These are phyloP conservation scores for Cichladusa arquata DNA, from an alignment of 2,113 vertebrate genomes.

Conservation along the genomic window DNA sequence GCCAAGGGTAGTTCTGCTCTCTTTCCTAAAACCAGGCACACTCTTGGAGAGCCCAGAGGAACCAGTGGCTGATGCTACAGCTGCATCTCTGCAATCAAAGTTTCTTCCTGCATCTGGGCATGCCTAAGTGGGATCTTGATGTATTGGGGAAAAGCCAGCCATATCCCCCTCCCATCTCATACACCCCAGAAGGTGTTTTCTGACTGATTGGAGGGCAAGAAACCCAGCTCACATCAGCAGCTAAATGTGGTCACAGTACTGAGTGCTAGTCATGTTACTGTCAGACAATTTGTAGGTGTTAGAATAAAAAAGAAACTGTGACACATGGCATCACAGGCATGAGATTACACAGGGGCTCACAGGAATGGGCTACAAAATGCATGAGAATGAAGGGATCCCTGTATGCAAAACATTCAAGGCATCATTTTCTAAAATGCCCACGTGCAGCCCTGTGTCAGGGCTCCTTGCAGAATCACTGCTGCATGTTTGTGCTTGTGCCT, in stretches of 20 bases:
- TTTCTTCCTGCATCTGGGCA: background rate
- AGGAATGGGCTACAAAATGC: background rate
- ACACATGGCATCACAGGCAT: background rate
- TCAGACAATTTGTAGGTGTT: background rate
- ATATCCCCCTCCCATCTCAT: background rate
- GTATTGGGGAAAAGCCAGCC: background rate
- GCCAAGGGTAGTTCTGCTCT: background rate
- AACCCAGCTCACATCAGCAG: background rate
- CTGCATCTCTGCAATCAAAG: background rate
- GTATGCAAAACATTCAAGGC: background rate
- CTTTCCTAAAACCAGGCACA: background rate
- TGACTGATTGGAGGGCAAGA: background rate
- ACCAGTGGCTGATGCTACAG: background rate
- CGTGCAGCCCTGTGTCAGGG: background rate
- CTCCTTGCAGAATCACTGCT: background rate
- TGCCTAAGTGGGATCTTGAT: background rate
- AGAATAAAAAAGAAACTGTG: background rate
- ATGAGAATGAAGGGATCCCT: background rate
- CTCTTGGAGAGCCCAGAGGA: background rate
- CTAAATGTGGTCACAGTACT: background rate
- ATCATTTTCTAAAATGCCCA: background rate
- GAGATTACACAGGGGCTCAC: background rate
- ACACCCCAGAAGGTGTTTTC: background rate
- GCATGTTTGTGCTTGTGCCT: accelerated
- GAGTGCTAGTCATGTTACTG: background rate